These are phyloP conservation scores for Cinclus cinclus DNA, from an alignment of 2,113 vertebrate genomes.

Conservation along the genomic window DNA sequence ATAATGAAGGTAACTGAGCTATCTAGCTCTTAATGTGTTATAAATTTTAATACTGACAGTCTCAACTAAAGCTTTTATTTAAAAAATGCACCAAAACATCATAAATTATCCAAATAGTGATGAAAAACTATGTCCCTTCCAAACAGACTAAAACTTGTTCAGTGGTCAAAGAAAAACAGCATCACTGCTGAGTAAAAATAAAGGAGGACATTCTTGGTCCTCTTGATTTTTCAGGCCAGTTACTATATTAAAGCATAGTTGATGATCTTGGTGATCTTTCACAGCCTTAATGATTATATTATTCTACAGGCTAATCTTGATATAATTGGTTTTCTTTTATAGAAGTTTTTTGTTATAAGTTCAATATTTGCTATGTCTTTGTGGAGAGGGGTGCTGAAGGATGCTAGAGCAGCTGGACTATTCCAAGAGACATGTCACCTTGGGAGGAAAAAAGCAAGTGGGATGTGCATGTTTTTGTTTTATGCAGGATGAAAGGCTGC, in stretches of 20 bases:
- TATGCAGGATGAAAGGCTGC: neutral
- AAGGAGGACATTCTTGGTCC: neutral
- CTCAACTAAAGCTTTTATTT: neutral
- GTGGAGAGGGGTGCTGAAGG: neutral
- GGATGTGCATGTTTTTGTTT: neutral
- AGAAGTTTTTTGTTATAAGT: neutral
- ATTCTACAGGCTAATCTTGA: neutral
- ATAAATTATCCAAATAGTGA: neutral
- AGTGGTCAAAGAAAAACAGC: neutral
- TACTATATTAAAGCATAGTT: neutral
- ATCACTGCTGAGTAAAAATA: neutral
- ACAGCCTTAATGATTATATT: neutral
- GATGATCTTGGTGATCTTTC: neutral
- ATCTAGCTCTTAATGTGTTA: neutral
- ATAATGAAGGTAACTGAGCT: slow-evolving; percentile 90
- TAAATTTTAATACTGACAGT: neutral
- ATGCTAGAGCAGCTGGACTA: neutral
- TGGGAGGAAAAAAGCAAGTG: neutral
- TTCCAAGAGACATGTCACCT: neutral
- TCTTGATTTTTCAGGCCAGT: neutral
- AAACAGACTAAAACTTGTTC: neutral
- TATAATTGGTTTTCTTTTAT: neutral
- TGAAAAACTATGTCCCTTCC: neutral
- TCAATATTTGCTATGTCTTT: neutral
- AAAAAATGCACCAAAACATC: neutral